Percentiles rank a stretch among this genome's conserved stretches.
Evolutionary conservation across 2,113 vertebrate genomes (phyloP).

Genomic region (Erinaceus europaeus): DNA sequence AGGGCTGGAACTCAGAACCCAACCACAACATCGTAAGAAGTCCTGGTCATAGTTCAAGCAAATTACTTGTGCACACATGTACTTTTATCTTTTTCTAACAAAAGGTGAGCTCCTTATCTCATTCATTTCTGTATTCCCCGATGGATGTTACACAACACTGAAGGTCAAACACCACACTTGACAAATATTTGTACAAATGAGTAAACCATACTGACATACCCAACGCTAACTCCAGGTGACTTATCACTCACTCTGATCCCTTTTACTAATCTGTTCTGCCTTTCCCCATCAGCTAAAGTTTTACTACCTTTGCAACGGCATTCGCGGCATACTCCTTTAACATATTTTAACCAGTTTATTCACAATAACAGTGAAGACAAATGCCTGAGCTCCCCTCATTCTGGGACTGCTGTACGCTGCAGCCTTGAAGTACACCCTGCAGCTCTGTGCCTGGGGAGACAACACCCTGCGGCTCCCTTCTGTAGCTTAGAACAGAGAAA

Average conservation of each 20-base stretch:
- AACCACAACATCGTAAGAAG: not conserved
- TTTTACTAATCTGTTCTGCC: not conserved
- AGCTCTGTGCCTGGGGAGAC: not conserved
- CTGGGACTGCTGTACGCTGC: accelerated
- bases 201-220: not conserved
- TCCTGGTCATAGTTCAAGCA: not conserved
- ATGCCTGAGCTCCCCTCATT: not conserved
- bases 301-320: not conserved
- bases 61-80: not conserved
- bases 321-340: not conserved
- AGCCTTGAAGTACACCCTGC: not conserved
- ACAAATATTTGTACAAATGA: not conserved
- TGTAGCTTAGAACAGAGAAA: not conserved
- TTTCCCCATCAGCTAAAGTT: not conserved
- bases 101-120: not conserved
- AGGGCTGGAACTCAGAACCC: not conserved
- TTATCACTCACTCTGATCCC: not conserved
- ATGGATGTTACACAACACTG: not conserved
- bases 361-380: not conserved
- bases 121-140: not conserved
- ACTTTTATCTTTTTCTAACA: not conserved
- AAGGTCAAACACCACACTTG: not conserved
- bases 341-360: not conserved
- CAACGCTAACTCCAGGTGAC: not conserved
- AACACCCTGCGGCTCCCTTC: too few relatives aligned